These are phyloP conservation scores for Odontophorus gujanensis DNA, from an alignment of 2,113 vertebrate species.

Conservation along the genomic window DNA sequence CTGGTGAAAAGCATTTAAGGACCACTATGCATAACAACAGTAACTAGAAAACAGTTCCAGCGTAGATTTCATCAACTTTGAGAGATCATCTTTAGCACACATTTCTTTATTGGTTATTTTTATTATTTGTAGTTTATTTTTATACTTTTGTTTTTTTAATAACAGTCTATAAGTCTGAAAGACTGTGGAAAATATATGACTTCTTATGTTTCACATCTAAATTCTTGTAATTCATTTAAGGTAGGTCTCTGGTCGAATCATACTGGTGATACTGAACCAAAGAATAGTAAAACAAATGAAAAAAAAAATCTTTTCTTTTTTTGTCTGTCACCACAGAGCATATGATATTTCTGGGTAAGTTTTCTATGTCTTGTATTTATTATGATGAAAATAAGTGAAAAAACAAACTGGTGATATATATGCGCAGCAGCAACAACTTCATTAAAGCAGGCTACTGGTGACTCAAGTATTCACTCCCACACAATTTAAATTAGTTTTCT, in stretches of 20 bases:
- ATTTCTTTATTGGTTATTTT: not conserved
- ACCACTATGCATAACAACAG: not conserved
- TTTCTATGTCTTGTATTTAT: not conserved
- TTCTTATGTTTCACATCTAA: not conserved
- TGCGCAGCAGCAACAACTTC: not conserved
- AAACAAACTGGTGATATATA: not conserved
- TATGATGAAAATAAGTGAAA: not conserved
- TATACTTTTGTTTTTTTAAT: not conserved
- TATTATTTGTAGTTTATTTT: not conserved
- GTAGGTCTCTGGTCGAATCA: not conserved
- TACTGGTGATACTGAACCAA: not conserved
- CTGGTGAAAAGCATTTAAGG: not conserved
- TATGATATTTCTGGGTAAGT: not conserved
- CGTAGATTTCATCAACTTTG: not conserved
- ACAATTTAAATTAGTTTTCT: constrained; percentile 38
- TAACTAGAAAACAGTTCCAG: not conserved
- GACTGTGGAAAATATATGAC: not conserved
- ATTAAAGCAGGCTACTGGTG: not conserved
- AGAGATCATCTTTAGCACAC: not conserved
- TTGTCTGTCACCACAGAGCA: not conserved
- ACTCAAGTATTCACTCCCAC: constrained; percentile 12
- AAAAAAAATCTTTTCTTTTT: not conserved
- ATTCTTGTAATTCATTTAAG: not conserved
- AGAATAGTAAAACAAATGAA: not conserved
- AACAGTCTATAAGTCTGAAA: not conserved